phyloP scores from a whole-genome alignment of 2,113 vertebrate genomes.

The Oncorhynchus mykiss region DNA sequence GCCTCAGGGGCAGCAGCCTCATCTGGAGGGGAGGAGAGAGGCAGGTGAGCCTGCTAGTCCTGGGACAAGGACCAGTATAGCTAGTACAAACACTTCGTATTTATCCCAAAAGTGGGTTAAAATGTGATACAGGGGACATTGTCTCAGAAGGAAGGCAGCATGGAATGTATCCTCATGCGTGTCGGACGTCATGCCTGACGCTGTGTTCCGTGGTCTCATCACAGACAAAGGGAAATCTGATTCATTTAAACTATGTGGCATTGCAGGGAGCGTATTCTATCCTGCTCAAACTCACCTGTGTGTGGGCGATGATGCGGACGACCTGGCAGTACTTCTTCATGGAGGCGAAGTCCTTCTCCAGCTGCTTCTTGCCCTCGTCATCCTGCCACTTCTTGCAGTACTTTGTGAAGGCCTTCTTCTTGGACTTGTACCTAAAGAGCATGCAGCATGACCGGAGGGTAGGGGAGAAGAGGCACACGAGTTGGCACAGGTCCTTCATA shows the following conservation, averaged over 20 bases:
- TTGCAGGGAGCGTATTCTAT: fast-evolving
- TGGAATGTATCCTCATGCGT: constrained; percentile 80
- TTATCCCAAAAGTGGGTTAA: neutral
- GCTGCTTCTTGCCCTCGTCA: constrained; percentile 95
- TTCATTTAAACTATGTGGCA: neutral
- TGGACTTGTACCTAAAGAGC: constrained; percentile 95
- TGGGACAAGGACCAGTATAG: neutral
- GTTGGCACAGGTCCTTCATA: constrained; percentile 76
- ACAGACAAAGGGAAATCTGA: constrained; percentile 15
- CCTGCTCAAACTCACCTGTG: constrained; percentile 80
- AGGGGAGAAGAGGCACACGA: constrained; percentile 60
- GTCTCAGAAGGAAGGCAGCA: constrained; percentile 95
- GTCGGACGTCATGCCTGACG: constrained; percentile 81
- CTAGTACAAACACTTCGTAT: fast-evolving
- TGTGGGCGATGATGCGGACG: constrained; percentile 91
- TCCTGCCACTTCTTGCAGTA: constrained; percentile 99
- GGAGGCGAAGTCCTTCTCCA: constrained; percentile 93
- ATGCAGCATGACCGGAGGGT: constrained; percentile 33
- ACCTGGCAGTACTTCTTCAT: constrained; percentile 99
- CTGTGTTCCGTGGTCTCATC: constrained; percentile 81
- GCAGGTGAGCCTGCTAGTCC: neutral
- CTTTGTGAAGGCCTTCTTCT: constrained; percentile 99
- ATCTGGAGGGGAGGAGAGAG: constrained; percentile 71
- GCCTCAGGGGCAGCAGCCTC: constrained; percentile 89
- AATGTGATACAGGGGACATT: neutral